Conservation (phyloP, 1,140 invertebrate species). For the Eupeodes corollae region DNA sequence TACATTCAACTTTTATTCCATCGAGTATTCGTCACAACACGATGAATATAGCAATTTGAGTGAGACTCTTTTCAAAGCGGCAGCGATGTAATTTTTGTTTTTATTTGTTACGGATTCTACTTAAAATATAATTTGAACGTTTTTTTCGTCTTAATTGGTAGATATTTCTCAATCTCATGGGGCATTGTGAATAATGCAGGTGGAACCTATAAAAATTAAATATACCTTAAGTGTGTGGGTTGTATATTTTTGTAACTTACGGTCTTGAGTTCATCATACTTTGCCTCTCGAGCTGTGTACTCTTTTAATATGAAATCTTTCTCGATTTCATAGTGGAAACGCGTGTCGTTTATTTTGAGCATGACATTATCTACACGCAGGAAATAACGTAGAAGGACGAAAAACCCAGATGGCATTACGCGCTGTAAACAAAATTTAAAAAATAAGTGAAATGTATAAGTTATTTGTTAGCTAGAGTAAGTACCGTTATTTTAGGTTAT, state of each 20-base stretch:
- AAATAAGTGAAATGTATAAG: no score
- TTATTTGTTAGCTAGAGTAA: no score
- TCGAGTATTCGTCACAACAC: no score
- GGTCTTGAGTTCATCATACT: conserved; percentile 47
- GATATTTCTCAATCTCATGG: conserved; percentile 43
- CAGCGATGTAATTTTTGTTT: no score
- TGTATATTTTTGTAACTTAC: conserved; percentile 6
- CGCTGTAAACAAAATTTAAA: conserved; percentile 54
- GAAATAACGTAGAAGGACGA: conserved; percentile 83
- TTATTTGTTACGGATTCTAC: conserved; percentile 8
- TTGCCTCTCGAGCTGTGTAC: conserved; percentile 61
- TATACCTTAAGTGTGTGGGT: neutral
- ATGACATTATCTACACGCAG: conserved; percentile 88
- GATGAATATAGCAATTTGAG: no score
- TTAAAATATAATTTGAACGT: conserved; percentile 40
- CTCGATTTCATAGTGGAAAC: conserved; percentile 75
- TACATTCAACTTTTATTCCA: no score
- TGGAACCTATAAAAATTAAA: conserved; percentile 34
- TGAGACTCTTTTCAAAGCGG: no score
- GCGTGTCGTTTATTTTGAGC: conserved; percentile 80
- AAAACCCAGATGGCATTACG: conserved; percentile 90
- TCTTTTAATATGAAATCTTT: conserved; percentile 66
- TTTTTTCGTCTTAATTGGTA: conserved; percentile 38
- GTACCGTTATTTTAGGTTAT: neutral
- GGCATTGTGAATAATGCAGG: conserved; percentile 42